phyloP scores from a whole-genome alignment of 1,140 invertebrate species.

The Cotesia vestalis region DNA sequence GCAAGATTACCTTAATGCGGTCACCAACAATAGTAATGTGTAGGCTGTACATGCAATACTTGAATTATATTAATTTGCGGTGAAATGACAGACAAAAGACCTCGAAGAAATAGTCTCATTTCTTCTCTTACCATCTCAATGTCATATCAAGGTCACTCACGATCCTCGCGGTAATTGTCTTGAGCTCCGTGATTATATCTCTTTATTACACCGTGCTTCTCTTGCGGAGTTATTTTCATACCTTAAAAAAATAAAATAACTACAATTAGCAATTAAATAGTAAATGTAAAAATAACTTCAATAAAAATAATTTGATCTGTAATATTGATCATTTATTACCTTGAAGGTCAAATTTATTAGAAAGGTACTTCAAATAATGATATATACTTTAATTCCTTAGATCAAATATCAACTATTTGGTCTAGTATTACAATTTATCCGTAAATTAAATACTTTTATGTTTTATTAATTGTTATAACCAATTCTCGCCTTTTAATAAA shows the following conservation, averaged over 20 bases:
- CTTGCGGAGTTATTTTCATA: not conserved
- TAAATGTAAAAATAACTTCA: not conserved
- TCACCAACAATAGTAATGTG: not conserved
- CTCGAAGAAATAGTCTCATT: conserved; percentile 18
- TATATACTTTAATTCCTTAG: not conserved
- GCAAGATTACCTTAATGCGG: conserved; percentile 27
- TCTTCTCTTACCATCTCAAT: conserved; percentile 22
- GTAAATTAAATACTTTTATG: not conserved
- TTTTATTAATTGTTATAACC: not conserved
- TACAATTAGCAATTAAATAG: not conserved
- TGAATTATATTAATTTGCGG: not conserved
- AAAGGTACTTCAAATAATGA: not conserved
- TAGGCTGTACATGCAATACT: conserved; percentile 11
- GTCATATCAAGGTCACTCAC: conserved; percentile 20
- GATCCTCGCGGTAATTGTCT: conserved; percentile 7
- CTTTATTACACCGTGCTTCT: not conserved
- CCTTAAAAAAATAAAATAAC: not conserved
- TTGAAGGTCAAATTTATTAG: not conserved
- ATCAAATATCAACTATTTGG: not conserved
- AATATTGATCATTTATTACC: not conserved
- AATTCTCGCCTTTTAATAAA: not conserved
- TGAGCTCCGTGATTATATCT: not conserved
- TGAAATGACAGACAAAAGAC: not conserved
- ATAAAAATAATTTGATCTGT: not conserved
- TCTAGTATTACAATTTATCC: conserved; percentile 14